Evolutionary conservation across 2,113 vertebrate species (phyloP).

Genomic region (Antechinus stuartii): DNA sequence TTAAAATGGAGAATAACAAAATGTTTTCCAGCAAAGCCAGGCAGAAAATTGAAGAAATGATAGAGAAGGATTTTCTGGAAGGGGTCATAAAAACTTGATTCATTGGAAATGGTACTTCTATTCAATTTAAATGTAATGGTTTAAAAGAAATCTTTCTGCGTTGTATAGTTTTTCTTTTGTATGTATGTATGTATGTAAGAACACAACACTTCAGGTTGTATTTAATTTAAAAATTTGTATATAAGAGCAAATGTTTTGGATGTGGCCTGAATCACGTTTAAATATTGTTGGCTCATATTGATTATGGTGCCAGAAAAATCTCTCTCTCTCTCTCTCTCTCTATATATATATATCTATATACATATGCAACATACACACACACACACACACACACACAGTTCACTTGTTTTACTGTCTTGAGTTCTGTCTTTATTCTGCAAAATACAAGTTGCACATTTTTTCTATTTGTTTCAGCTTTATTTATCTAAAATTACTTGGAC

Average conservation of each 20-base stretch:
- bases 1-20: slow-evolving; percentile 96
- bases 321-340: slow-evolving; percentile 55
- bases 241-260: slow-evolving; percentile 90
- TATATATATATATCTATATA: slow-evolving; percentile 21
- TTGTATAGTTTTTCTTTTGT: slow-evolving; percentile 89
- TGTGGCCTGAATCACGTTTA: slow-evolving; percentile 90
- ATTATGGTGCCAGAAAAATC: slow-evolving; percentile 86
- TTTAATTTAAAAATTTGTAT: slow-evolving; percentile 98
- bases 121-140: slow-evolving; percentile 75
- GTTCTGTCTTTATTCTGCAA: slow-evolving; percentile 79
- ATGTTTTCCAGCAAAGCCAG: slow-evolving; percentile 94
- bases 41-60: slow-evolving; percentile 98
- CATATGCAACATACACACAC: slow-evolving; percentile 56
- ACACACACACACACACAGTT: slow-evolving; percentile 44
- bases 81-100: slow-evolving; percentile 95
- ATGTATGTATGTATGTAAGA: slow-evolving; percentile 85
- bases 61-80: slow-evolving; percentile 99
- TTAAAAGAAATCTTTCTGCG: slow-evolving; percentile 76
- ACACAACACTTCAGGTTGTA: slow-evolving; percentile 87
- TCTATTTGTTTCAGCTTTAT: slow-evolving; percentile 76
- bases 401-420: slow-evolving; percentile 82
- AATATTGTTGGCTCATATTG: slow-evolving; percentile 86
- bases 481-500: slow-evolving; percentile 55
- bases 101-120: slow-evolving; percentile 58
- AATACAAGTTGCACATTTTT: slow-evolving; percentile 86